These are phyloP conservation scores for Centropus unirufus DNA, from an alignment of 2,113 vertebrate genomes.

Conservation along the genomic window DNA sequence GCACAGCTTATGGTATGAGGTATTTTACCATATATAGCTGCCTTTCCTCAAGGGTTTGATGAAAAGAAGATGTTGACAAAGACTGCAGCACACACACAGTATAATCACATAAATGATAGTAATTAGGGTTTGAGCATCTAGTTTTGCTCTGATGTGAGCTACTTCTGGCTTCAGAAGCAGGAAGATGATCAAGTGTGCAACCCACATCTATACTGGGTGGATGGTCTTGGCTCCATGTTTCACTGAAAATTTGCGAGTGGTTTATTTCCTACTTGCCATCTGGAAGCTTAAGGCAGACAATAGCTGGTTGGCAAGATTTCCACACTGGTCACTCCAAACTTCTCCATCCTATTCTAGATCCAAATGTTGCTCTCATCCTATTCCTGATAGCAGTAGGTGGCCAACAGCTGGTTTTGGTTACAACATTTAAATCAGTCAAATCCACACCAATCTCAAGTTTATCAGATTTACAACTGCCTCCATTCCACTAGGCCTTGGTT, in stretches of 20 bases:
- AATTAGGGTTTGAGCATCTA: slow-evolving; percentile 2
- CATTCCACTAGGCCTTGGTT: background rate
- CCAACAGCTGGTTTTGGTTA: background rate
- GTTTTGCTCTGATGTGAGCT: background rate
- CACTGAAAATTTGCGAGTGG: background rate
- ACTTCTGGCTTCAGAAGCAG: background rate
- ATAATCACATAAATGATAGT: slow-evolving; percentile 14
- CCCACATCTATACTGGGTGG: background rate
- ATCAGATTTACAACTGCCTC: background rate
- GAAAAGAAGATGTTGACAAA: background rate
- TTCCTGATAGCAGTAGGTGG: background rate
- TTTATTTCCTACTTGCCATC: background rate
- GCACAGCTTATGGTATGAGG: background rate
- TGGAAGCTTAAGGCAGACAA: background rate
- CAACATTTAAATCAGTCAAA: background rate
- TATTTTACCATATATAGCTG: slow-evolving; percentile 2
- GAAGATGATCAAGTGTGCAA: background rate
- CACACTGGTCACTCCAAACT: background rate
- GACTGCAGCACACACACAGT: background rate
- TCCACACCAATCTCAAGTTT: background rate
- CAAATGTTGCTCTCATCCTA: background rate
- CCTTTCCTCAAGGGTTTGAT: background rate
- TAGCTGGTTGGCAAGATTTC: background rate
- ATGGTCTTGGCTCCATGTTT: background rate
- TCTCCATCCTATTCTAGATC: background rate